Conservation (phyloP, 2,888 invertebrate species). For the Uloborus plumipes region DNA sequence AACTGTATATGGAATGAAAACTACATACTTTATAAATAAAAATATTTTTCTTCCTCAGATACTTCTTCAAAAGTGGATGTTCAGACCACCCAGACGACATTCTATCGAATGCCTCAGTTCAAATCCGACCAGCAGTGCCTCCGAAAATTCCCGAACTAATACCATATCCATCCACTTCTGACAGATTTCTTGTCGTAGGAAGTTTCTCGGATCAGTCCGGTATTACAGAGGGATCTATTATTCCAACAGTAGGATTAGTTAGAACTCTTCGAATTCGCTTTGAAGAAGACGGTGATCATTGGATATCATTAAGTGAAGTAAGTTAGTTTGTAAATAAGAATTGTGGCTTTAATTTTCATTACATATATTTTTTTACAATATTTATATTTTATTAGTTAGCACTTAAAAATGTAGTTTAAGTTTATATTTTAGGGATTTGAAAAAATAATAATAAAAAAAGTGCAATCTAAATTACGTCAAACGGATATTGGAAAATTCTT, state of each 20-base stretch:
- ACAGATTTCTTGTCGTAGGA: conserved; percentile 63
- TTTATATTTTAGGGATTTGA: no score
- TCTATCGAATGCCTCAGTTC: conserved; percentile 88
- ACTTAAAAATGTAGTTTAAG: no score
- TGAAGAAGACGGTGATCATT: conserved; percentile 84
- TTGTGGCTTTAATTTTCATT: no score
- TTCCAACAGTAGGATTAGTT: conserved; percentile 73
- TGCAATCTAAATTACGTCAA: no score
- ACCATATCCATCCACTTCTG: conserved; percentile 56
- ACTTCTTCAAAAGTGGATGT: conserved; percentile 88
- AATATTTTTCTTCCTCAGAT: conserved; percentile 74
- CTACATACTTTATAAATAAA: no score
- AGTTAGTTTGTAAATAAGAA: conserved; percentile 17
- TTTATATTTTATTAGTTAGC: no score
- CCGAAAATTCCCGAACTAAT: conserved; percentile 65
- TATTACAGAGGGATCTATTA: conserved; percentile 63
- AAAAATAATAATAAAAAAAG: no score
- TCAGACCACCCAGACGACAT: conserved; percentile 89
- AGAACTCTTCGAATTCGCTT: conserved; percentile 82
- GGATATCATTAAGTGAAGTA: conserved; percentile 93
- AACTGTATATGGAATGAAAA: no score
- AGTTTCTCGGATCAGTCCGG: conserved; percentile 64
- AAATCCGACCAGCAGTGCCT: conserved; percentile 77
- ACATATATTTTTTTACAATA: no score
- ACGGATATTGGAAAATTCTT: no score